Evolutionary conservation across 2,888 invertebrate genomes (phyloP).

Genomic region (Drosophila anceps): DNA sequence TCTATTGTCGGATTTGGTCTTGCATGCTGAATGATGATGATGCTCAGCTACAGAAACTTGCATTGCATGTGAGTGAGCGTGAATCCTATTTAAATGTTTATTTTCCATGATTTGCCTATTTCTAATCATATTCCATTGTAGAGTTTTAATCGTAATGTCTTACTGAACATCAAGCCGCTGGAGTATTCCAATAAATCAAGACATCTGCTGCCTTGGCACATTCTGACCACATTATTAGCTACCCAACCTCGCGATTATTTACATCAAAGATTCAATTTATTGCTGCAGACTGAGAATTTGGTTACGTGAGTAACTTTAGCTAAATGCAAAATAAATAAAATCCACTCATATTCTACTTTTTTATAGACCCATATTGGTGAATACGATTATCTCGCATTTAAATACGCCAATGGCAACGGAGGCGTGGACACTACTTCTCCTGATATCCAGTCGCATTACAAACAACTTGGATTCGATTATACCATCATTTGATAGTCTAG

Average conservation of each 20-base stretch:
- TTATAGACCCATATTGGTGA: conserved; percentile 74
- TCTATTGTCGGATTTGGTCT: conserved; percentile 83
- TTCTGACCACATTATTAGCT: conserved; percentile 78
- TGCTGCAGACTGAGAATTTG: conserved; percentile 64
- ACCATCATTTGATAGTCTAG: conserved; percentile 75
- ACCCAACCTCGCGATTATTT: conserved; percentile 82
- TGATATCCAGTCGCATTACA: conserved; percentile 81
- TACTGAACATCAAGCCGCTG: conserved; percentile 81
- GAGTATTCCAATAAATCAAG: conserved; percentile 83
- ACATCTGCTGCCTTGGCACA: conserved; percentile 84
- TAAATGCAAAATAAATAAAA: not conserved
- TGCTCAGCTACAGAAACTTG: conserved; percentile 76
- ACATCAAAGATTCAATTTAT: conserved; percentile 75
- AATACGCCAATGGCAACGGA: conserved; percentile 84
- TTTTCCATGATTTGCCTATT: not conserved
- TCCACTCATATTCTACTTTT: not conserved
- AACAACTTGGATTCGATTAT: conserved; percentile 83
- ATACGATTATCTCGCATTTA: conserved; percentile 83
- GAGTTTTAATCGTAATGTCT: conserved; percentile 83
- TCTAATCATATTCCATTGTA: conserved; percentile 35
- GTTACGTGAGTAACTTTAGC: conserved; percentile 46
- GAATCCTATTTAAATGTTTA: not conserved
- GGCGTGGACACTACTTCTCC: conserved; percentile 82
- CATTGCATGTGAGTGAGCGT: conserved; percentile 71
- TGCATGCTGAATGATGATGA: conserved; percentile 83